Base-by-base conservation (phyloP, 2,888 invertebrate genomes). In the Rhagium mordax region DNA sequence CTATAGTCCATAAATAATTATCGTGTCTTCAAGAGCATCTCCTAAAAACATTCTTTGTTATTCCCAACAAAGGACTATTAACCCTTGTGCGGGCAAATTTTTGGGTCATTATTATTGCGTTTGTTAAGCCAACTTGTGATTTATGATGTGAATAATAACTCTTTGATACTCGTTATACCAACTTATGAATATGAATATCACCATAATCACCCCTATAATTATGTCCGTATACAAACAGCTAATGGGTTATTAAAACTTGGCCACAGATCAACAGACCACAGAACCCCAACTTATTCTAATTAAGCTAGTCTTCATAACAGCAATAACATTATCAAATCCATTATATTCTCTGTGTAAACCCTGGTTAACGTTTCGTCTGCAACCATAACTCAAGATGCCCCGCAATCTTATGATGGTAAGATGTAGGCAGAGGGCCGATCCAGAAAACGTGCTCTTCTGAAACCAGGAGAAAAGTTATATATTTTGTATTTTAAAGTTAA, bases 231-330 rank as follows among this genome's bases (percentile, higher is more conserved):
- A 67, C 66, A 67, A 67, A 67, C 66, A 67, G 66, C 20, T 67
- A 67, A 67, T 67, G 57, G 66, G 66, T 67, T 67, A 67, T 67
- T 67, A 67, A 67, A 67, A 67, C 66, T 67, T 67, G 66, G 66
- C 57, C 66, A 67, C 66, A 67, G 66, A 67, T 67, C 66, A 67
- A 67, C 66, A 67, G 66, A 67, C 55, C 66, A 67, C 55, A 67
- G 57, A 67, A 57, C 66, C 66, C 66, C 24, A 67, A 67, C 66
- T 67, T 67, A 67, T 67, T 57, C 66, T 67, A 67, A 67, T 67
- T 67, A 67, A 67, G 66, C 57, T 41, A 57, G 66, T 67, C 55
- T 67, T 65, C 65, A 53, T 33, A 53, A 53, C 53, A 33, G 65
- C 65, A 51, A 65, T 53, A 65, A 53, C 65, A 65, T 65, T 65